phyloP scores from a whole-genome alignment of 1,140 invertebrate species.

The Brachionus manjavacas region DNA sequence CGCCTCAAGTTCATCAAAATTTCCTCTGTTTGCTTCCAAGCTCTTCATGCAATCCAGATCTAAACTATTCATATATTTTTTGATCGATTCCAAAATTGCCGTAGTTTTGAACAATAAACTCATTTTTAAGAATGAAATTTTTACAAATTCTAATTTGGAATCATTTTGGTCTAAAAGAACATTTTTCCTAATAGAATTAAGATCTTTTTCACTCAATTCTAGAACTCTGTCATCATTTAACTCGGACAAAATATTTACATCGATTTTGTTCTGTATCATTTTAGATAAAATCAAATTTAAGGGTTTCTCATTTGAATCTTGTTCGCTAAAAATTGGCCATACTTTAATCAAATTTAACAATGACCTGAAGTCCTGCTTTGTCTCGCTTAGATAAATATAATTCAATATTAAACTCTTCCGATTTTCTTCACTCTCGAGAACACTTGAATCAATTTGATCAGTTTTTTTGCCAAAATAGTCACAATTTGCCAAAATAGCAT shows the following conservation, averaged over 20 bases:
- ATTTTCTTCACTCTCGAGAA: not conserved
- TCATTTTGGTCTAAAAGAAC: not conserved
- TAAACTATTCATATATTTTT: not conserved
- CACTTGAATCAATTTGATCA: not conserved
- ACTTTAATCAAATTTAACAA: constrained; percentile 20
- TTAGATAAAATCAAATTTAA: not conserved
- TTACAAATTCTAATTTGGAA: not conserved
- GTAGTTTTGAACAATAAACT: not conserved
- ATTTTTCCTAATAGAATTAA: not conserved
- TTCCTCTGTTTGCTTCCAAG: not conserved
- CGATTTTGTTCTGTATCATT: not conserved
- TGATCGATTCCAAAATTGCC: not conserved
- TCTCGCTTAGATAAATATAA: not conserved
- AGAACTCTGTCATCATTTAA: not conserved
- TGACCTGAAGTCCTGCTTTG: not conserved
- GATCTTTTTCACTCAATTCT: not conserved
- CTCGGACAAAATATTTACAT: not conserved
- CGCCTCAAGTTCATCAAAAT: not conserved
- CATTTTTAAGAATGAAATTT: constrained; percentile 28
- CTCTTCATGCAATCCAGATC: not conserved
- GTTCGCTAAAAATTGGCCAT: constrained; percentile 21
- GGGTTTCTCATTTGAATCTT: not conserved
- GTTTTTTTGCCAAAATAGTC: constrained; percentile 32
- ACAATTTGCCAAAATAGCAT: constrained; percentile 24
- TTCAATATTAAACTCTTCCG: not conserved